These are phyloP conservation scores for Aproaerema taeniolella DNA, from an alignment of 2,888 invertebrate species.

Conservation along the genomic window DNA sequence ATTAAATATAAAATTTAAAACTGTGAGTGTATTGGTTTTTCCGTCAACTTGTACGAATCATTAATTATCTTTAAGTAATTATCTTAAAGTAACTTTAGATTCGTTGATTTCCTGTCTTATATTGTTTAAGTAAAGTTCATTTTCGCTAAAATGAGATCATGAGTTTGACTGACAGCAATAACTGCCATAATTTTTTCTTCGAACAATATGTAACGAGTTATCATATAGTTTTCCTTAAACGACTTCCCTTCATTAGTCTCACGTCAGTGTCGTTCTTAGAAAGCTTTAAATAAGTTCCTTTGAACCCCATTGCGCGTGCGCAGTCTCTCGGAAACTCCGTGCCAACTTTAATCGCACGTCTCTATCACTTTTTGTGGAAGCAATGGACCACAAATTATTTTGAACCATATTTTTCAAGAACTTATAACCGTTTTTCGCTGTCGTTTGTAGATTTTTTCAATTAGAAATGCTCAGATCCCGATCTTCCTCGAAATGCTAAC, in stretches of 20 bases:
- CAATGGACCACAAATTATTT: too few relatives aligned
- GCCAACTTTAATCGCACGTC: constrained; percentile 4
- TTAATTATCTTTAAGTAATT: too few relatives aligned
- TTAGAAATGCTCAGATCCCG: constrained; percentile 14
- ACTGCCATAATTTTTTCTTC: too few relatives aligned
- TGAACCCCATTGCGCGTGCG: constrained; percentile 4
- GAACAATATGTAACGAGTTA: too few relatives aligned
- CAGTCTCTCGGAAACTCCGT: constrained; percentile 5
- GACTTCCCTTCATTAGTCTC: neutral
- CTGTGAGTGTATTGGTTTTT: too few relatives aligned
- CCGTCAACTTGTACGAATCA: too few relatives aligned
- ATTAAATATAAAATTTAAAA: too few relatives aligned
- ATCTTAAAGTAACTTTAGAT: too few relatives aligned
- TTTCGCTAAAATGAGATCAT: neutral
- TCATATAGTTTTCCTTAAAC: constrained; percentile 2
- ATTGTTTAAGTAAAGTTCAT: neutral
- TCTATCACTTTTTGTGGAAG: neutral
- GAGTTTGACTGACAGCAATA: too few relatives aligned
- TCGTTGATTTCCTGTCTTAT: too few relatives aligned
- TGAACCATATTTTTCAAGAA: neutral
- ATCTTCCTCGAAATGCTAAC: constrained; percentile 20
- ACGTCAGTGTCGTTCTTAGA: constrained; percentile 4
- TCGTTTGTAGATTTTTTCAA: constrained; percentile 8
- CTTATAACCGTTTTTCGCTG: neutral
- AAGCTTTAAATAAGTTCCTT: constrained; percentile 9